Evolutionary conservation across 2,797 vertebrate genomes (phyloP).

Genomic region (Cuculus canorus): DNA sequence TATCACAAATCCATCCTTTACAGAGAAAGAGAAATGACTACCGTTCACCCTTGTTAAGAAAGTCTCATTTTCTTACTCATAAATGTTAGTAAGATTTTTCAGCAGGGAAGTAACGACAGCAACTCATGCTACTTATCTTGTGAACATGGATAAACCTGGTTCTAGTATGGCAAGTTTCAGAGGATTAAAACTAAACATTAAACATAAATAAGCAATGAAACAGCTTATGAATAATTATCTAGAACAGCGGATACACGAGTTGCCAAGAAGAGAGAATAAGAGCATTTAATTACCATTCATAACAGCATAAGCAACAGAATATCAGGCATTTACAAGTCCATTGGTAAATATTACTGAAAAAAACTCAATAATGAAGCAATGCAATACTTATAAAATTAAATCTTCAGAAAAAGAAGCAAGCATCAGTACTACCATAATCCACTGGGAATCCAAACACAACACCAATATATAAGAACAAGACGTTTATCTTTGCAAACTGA

Average conservation of each 20-base stretch:
- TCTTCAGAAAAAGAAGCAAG: not conserved
- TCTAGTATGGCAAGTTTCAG: not conserved
- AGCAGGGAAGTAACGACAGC: not conserved
- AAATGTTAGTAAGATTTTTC: not conserved
- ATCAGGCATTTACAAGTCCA: not conserved
- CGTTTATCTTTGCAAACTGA: not conserved
- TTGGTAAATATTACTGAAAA: not conserved
- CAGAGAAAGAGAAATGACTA: not conserved
- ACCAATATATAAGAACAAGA: not conserved
- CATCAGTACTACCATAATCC: not conserved
- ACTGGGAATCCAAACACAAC: not conserved
- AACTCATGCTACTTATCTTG: not conserved
- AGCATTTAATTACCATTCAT: not conserved
- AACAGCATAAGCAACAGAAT: not conserved
- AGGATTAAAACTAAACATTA: not conserved
- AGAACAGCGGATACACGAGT: not conserved
- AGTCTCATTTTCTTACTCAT: not conserved
- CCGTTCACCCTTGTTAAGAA: fast-evolving
- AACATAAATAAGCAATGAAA: not conserved
- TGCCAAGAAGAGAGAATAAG: not conserved
- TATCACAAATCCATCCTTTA: not conserved
- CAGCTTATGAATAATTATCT: not conserved
- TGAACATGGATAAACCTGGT: not conserved
- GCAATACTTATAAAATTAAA: not conserved
- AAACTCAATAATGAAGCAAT: not conserved